Evolutionary conservation across 2,113 vertebrate genomes (phyloP).

Genomic region (human (Homo sapiens)): GRCh38 chr5:170667501-170668000

Average conservation of each 20-base stretch:
- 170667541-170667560: background rate
- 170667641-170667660: background rate
- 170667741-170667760: background rate
- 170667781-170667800: background rate
- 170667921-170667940: background rate
- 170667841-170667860: background rate
- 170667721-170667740: background rate
- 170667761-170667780: background rate
- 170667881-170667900: background rate
- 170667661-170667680: background rate
- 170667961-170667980: background rate
- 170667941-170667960: background rate
- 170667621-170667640: background rate
- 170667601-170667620: background rate
- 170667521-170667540: background rate
- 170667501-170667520: background rate
- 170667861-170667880: background rate
- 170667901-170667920: background rate
- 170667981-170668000: no score
- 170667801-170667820: background rate
- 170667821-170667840: background rate
- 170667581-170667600: rapidly evolving
- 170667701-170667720: background rate
- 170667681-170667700: background rate
- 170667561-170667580: background rate